phyloP scores from a whole-genome alignment of 2,113 vertebrate genomes.

The Miniopterus natalensis region DNA sequence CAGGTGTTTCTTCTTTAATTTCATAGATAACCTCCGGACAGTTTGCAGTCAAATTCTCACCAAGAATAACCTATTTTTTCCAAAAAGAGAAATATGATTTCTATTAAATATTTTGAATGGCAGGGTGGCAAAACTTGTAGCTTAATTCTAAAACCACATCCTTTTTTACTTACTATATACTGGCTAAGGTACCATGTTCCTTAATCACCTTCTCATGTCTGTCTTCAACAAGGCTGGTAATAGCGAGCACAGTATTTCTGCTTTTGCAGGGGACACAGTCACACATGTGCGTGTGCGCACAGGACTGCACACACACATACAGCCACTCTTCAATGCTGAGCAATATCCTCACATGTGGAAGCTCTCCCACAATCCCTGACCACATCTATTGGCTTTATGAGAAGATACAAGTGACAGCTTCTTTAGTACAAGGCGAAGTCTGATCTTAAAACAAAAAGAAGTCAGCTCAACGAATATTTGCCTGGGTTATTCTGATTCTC shows the following conservation, averaged over 20 bases:
- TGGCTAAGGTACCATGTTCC: neutral
- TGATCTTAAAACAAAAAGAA: slow-evolving; percentile 42
- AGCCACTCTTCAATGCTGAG: neutral
- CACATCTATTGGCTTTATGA: neutral
- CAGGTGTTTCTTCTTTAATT: slow-evolving; percentile 89
- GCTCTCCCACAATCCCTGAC: neutral
- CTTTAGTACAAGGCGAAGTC: neutral
- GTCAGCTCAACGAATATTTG: neutral
- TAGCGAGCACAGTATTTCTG: neutral
- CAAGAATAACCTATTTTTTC: slow-evolving; percentile 91
- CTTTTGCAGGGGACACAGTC: neutral
- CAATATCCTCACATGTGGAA: neutral
- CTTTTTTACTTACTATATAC: neutral
- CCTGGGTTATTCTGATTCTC: slow-evolving; percentile 23
- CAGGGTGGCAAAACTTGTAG: neutral
- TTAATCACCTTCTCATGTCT: neutral
- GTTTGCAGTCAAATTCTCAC: slow-evolving; percentile 87
- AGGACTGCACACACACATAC: too few relatives aligned
- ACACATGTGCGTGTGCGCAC: rapidly evolving
- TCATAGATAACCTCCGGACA: slow-evolving; percentile 93
- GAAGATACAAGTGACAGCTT: slow-evolving; percentile 20
- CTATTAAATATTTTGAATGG: slow-evolving; percentile 58
- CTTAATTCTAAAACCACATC: slow-evolving; percentile 42
- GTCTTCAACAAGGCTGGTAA: neutral
- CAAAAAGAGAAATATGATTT: slow-evolving; percentile 77